Evolutionary conservation across 1,140 invertebrate genomes (phyloP).

Genomic region (Drosophila azteca): DNA sequence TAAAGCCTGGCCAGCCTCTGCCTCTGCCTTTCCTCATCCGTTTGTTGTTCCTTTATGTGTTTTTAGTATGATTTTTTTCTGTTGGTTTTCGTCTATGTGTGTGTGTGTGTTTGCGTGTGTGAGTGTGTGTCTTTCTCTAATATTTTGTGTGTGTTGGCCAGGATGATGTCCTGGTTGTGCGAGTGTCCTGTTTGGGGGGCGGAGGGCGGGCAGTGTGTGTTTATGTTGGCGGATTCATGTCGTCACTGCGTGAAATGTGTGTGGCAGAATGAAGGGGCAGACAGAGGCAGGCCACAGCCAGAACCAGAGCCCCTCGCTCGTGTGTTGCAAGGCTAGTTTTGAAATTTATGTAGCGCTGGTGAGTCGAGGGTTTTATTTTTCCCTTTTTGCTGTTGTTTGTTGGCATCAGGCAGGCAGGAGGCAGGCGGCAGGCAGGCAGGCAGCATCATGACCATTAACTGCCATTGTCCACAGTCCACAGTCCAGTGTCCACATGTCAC

Average conservation of each 20-base stretch:
- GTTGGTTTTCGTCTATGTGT: slow-evolving; percentile 7
- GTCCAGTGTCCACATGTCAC: slow-evolving; percentile 66
- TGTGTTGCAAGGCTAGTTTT: slow-evolving; percentile 63
- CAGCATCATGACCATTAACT: slow-evolving; percentile 75
- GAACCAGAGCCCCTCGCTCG: background rate
- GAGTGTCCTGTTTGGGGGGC: background rate
- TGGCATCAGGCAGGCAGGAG: slow-evolving; percentile 11
- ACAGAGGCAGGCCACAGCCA: slow-evolving; percentile 5
- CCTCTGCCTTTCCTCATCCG: background rate
- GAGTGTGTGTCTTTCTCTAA: slow-evolving; percentile 22
- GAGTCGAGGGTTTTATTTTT: slow-evolving; percentile 73
- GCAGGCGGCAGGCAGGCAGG: background rate
- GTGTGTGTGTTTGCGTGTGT: slow-evolving; percentile 3
- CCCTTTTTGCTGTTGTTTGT: slow-evolving; percentile 47
- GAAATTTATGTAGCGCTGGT: slow-evolving; percentile 75
- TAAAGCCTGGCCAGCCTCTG: slow-evolving; percentile 1
- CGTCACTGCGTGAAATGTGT: slow-evolving; percentile 80
- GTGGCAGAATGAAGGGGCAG: slow-evolving; percentile 61
- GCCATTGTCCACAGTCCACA: slow-evolving; percentile 57
- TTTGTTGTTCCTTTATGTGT: slow-evolving; percentile 47
- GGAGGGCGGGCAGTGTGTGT: slow-evolving; percentile 41
- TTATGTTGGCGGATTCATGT: slow-evolving; percentile 81
- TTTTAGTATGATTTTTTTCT: slow-evolving; percentile 13
- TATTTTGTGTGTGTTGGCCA: slow-evolving; percentile 47
- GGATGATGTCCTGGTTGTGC: slow-evolving; percentile 34